Evolutionary conservation across 2,113 vertebrate genomes (phyloP).

Genomic region (Benthochromis sp.): DNA sequence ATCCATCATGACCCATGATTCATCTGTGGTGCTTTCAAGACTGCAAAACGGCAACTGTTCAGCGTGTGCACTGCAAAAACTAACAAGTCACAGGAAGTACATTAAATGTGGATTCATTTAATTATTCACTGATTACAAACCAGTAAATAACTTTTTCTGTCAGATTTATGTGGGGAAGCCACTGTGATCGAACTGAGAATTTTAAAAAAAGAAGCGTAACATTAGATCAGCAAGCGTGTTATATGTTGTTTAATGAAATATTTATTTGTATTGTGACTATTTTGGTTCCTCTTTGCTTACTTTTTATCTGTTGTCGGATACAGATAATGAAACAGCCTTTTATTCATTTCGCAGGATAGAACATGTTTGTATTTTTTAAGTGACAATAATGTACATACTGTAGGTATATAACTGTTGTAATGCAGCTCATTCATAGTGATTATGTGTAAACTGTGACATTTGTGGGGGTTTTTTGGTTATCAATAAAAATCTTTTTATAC

Average conservation of each 20-base stretch:
- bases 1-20: background rate
- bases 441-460: conserved; percentile 22
- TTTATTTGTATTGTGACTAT: background rate
- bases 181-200: background rate
- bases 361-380: background rate
- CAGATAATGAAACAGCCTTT: background rate
- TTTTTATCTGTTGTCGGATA: background rate
- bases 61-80: background rate
- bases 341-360: background rate
- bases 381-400: conserved; percentile 56
- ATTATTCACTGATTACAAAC: background rate
- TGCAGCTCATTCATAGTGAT: background rate
- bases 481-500: conserved; percentile 65
- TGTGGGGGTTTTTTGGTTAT: conserved; percentile 36
- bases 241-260: background rate
- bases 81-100: background rate
- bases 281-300: background rate
- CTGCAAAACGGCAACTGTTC: background rate
- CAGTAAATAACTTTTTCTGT: background rate
- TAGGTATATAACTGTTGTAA: conserved; percentile 20
- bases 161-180: background rate
- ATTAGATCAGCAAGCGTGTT: background rate
- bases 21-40: conserved; percentile 19
- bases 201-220: accelerated
- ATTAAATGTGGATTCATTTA: background rate